A percentile compares a stretch with the other conserved stretches of the same genome.
Evolutionary conservation across 2,113 vertebrate genomes (phyloP).

Genomic region (Chrysochloris asiatica): DNA sequence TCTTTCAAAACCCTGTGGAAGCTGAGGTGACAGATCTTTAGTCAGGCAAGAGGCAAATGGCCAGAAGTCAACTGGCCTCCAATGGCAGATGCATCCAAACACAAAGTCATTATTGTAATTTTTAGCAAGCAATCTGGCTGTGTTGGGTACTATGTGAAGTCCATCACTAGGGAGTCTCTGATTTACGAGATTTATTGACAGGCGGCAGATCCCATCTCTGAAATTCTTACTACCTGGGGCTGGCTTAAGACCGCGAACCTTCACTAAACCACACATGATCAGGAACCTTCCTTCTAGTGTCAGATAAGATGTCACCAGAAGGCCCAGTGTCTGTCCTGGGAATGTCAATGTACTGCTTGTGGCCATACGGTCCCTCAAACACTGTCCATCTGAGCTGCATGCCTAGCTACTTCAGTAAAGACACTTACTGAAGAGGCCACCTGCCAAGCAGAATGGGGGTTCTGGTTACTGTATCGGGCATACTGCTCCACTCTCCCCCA

Average conservation of each 20-base stretch:
- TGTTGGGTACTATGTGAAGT: conserved; percentile 27
- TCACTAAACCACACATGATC: background rate
- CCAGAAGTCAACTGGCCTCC: background rate
- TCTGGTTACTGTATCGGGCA: background rate
- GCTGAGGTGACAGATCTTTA: background rate
- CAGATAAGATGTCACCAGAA: background rate
- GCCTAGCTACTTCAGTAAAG: background rate
- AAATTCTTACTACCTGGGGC: conserved; percentile 34
- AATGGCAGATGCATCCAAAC: background rate
- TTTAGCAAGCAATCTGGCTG: conserved; percentile 47
- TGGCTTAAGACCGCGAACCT: conserved; percentile 49
- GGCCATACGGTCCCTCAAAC: background rate
- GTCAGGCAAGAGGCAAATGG: conserved; percentile 53
- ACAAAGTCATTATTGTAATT: background rate
- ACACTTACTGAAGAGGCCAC: background rate
- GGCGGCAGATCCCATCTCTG: conserved; percentile 62
- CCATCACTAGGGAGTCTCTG: conserved; percentile 58
- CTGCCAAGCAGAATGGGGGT: background rate
- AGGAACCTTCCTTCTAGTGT: conserved; percentile 45
- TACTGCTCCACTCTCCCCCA: background rate
- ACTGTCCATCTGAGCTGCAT: background rate
- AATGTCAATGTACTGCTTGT: background rate
- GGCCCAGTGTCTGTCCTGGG: background rate
- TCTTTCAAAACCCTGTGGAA: background rate
- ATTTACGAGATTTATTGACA: conserved; percentile 78